phyloP scores from a whole-genome alignment of 2,888 invertebrate species.

The Orchesellides sinensis region DNA sequence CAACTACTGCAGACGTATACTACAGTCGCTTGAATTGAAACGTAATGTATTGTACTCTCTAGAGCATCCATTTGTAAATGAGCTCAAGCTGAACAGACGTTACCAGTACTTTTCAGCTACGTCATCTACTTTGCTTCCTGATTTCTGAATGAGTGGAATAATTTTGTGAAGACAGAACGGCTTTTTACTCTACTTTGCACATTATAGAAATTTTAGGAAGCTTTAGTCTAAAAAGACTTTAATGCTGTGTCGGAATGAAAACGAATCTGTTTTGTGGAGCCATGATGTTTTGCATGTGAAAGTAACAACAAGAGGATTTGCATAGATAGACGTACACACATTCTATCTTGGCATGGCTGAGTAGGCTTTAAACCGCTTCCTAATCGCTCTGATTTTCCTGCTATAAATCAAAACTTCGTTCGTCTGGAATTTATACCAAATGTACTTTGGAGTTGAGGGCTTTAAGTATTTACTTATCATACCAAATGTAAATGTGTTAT shows the following conservation, averaged over 20 bases:
- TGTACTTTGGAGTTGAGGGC: neutral
- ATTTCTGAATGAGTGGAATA: constrained; percentile 58
- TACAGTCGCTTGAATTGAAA: neutral
- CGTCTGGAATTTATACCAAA: constrained; percentile 49
- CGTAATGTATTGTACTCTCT: constrained; percentile 10
- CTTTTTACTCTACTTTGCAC: constrained; percentile 39
- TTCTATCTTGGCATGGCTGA: constrained; percentile 61
- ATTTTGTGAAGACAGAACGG: constrained; percentile 52
- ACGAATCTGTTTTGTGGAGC: neutral
- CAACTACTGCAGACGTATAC: neutral
- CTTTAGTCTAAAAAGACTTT: constrained; percentile 45
- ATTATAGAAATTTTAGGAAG: constrained; percentile 36
- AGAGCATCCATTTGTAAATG: constrained; percentile 55
- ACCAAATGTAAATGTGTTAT: neutral
- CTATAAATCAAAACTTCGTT: constrained; percentile 70
- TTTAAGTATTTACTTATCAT: constrained; percentile 21
- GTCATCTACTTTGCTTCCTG: constrained; percentile 32
- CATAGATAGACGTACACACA: constrained; percentile 18
- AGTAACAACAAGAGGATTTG: constrained; percentile 41
- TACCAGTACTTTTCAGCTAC: neutral
- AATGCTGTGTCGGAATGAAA: constrained; percentile 33
- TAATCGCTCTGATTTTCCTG: constrained; percentile 70
- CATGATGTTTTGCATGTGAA: neutral
- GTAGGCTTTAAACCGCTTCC: constrained; percentile 68
- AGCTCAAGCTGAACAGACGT: constrained; percentile 24